A percentile compares a stretch with the other conserved stretches of the same genome.
These are phyloP conservation scores for Dendrolimus punctatus DNA, from an alignment of 1,140 invertebrate species.

Conservation along the genomic window DNA sequence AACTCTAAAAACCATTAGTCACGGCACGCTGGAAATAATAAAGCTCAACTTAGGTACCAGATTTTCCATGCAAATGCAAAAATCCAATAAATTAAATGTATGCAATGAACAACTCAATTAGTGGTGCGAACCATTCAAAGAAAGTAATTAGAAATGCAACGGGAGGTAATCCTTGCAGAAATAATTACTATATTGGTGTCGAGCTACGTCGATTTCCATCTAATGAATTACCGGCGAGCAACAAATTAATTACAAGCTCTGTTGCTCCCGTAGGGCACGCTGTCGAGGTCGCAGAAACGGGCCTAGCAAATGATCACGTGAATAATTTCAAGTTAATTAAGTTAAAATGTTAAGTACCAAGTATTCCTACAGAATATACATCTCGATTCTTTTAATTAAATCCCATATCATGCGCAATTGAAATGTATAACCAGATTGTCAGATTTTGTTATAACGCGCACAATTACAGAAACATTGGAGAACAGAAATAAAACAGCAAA, in stretches of 20 bases:
- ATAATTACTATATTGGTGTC: constrained; percentile 24
- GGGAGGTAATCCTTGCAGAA: constrained; percentile 12
- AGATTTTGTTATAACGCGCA: too few species aligned
- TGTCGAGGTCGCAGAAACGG: constrained; percentile 1
- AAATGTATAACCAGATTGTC: too few species aligned
- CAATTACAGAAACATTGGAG: too few species aligned
- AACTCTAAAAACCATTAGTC: too few species aligned
- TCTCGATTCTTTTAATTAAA: too few species aligned
- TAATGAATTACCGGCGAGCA: constrained; percentile 24
- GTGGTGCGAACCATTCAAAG: constrained; percentile 24
- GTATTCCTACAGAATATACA: too few species aligned
- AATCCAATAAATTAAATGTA: neutral
- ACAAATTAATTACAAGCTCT: constrained; percentile 22
- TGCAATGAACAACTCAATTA: constrained; percentile 13
- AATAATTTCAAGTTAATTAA: constrained; percentile 16
- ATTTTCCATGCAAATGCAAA: too few species aligned
- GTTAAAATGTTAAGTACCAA: neutral
- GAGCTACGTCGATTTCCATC: constrained; percentile 14
- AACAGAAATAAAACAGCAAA: too few species aligned
- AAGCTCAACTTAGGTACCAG: too few species aligned
- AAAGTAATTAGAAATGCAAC: constrained; percentile 28
- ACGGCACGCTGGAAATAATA: too few species aligned
- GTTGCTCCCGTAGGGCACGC: constrained; percentile 9
- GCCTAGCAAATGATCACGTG: constrained; percentile 6
- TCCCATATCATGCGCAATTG: too few species aligned